Evolutionary conservation across 2,888 invertebrate species (phyloP).

Genomic region (Melitaea athalia): DNA sequence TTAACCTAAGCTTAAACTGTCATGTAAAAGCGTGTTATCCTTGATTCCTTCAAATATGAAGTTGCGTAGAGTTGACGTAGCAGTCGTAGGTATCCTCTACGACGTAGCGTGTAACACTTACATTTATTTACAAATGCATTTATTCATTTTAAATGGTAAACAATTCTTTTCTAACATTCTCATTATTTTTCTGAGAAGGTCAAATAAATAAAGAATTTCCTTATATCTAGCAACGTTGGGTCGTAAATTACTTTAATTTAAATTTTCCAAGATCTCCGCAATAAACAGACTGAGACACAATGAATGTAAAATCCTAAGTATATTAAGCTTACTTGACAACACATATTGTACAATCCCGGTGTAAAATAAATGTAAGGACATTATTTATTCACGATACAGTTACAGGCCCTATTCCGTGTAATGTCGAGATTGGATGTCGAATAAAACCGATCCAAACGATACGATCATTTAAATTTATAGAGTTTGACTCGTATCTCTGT

Average conservation of each 20-base stretch:
- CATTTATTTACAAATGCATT: neutral
- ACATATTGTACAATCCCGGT: neutral
- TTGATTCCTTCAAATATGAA: neutral
- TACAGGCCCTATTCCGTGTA: neutral
- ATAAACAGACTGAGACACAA: neutral
- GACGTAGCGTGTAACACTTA: neutral
- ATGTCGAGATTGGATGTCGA: constrained; percentile 11
- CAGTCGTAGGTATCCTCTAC: neutral
- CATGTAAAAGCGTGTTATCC: no score
- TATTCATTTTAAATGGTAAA: neutral
- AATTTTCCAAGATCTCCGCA: neutral
- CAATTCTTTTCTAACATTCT: neutral
- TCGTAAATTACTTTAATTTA: neutral
- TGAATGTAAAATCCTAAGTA: neutral
- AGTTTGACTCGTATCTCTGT: neutral
- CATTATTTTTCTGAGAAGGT: neutral
- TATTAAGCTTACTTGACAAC: neutral
- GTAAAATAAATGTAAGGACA: neutral
- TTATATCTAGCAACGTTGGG: neutral
- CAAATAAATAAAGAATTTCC: neutral
- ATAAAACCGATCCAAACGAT: constrained; percentile 12
- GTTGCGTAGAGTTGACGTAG: neutral
- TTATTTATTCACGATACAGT: constrained; percentile 1
- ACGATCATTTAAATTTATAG: constrained; percentile 4
- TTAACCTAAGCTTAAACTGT: no score